phyloP scores from a whole-genome alignment of 92 coral and sea anemone genomes.

The Metridium senile region DNA sequence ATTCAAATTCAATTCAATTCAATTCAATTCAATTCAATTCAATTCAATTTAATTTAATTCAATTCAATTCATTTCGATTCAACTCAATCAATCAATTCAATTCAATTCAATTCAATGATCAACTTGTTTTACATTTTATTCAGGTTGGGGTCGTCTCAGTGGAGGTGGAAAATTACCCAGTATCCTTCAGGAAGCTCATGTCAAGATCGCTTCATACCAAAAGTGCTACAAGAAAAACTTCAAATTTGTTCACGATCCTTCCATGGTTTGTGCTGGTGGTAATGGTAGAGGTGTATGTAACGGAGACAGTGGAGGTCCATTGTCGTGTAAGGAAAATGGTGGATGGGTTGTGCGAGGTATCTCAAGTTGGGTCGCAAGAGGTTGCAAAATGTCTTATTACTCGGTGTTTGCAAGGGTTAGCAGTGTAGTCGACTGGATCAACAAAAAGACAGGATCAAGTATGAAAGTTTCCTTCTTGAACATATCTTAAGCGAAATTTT shows the following conservation, averaged over 20 bases:
- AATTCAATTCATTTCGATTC: too few species aligned
- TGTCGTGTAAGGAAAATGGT: slow-evolving; percentile 9
- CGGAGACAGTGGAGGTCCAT: slow-evolving; percentile 31
- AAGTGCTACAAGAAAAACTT: neutral
- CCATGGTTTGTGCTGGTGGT: slow-evolving; percentile 27
- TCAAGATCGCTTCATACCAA: neutral
- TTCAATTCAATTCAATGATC: neutral
- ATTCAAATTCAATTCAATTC: too few species aligned
- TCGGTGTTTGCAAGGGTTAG: slow-evolving; percentile 30
- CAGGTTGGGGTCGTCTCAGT: slow-evolving; percentile 2
- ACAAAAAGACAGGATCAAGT: neutral
- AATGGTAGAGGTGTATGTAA: slow-evolving; percentile 6
- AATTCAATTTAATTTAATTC: too few species aligned
- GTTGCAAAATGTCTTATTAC: neutral
- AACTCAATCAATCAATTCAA: too few species aligned
- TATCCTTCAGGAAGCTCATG: neutral
- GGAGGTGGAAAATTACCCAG: neutral
- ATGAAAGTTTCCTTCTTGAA: too few species aligned
- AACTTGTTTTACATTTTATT: neutral
- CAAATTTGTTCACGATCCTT: neutral
- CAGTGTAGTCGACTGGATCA: slow-evolving; percentile 6
- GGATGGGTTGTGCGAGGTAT: slow-evolving; percentile 24
- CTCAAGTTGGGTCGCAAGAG: slow-evolving; percentile 15
- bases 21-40: too few species aligned
- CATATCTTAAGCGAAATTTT: too few species aligned